Evolutionary conservation across 2,888 invertebrate genomes (phyloP).

Genomic region (Sminthurides aquaticus): DNA sequence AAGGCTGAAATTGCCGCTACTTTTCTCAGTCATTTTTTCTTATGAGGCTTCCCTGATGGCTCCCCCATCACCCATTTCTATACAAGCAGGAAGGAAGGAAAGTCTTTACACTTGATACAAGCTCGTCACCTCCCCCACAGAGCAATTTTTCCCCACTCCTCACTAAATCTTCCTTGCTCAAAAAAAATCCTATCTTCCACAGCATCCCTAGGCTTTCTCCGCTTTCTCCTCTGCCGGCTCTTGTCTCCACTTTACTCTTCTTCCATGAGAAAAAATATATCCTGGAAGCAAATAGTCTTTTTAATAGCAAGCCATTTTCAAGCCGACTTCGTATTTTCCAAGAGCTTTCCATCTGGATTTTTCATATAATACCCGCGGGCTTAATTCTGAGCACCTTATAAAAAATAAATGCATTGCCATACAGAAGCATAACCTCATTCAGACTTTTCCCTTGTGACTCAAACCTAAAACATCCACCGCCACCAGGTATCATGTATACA

Average conservation of each 20-base stretch:
- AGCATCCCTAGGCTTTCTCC: not conserved
- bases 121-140: not conserved
- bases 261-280: not conserved
- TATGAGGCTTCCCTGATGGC: constrained; percentile 27
- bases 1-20: constrained; percentile 29
- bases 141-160: not conserved
- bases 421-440: not conserved
- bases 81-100: constrained; percentile 7
- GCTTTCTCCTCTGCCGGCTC: not conserved
- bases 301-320: not conserved
- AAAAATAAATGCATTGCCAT: not conserved
- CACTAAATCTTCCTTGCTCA: not conserved
- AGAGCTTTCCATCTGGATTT: not conserved
- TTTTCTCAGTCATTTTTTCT: constrained; percentile 31
- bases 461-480: no score
- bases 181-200: constrained; percentile 12
- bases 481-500: no score
- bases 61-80: constrained; percentile 29
- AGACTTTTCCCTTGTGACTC: not conserved
- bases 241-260: not conserved
- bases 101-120: constrained; percentile 11
- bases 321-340: not conserved
- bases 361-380: not conserved
- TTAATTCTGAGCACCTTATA: not conserved
- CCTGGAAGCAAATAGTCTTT: no score